phyloP scores from a whole-genome alignment of 1,140 invertebrate genomes.

The Bemisia tabaci region DNA sequence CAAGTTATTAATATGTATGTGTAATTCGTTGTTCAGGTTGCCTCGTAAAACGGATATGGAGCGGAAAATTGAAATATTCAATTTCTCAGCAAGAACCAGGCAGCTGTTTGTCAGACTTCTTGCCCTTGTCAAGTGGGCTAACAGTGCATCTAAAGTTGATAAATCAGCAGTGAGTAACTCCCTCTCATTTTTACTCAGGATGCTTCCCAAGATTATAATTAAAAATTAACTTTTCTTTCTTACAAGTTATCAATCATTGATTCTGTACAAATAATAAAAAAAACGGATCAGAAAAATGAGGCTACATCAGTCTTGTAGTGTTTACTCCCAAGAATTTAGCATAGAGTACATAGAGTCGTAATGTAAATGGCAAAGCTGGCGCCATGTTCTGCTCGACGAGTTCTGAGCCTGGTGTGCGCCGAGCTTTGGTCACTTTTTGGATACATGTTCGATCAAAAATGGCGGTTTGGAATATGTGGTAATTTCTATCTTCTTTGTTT shows the following conservation, averaged over 20 bases:
- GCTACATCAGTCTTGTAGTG: too few species aligned
- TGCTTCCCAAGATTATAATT: not conserved
- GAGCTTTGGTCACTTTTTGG: too few species aligned
- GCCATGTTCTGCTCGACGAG: too few species aligned
- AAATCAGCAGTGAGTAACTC: constrained; percentile 65
- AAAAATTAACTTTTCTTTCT: not conserved
- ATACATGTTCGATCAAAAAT: too few species aligned
- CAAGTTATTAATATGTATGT: constrained; percentile 15
- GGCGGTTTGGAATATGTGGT: too few species aligned
- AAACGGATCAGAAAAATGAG: too few species aligned
- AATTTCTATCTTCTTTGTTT: too few species aligned
- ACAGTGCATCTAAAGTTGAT: constrained; percentile 92
- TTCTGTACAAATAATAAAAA: too few species aligned
- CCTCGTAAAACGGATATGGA: constrained; percentile 97
- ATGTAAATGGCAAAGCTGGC: too few species aligned
- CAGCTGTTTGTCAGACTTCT: constrained; percentile 88
- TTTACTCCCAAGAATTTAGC: too few species aligned
- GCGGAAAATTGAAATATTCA: constrained; percentile 94
- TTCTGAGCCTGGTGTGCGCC: too few species aligned
- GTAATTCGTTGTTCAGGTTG: constrained; percentile 43
- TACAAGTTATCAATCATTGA: not conserved
- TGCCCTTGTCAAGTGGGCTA: constrained; percentile 95
- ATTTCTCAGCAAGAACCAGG: constrained; percentile 85
- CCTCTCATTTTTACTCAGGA: not conserved
- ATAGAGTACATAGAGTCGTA: too few species aligned